Percentiles rank a stretch among this genome's conserved stretches.
Evolutionary conservation across 1,140 invertebrate genomes (phyloP).

Genomic region (Babylonia areolata): DNA sequence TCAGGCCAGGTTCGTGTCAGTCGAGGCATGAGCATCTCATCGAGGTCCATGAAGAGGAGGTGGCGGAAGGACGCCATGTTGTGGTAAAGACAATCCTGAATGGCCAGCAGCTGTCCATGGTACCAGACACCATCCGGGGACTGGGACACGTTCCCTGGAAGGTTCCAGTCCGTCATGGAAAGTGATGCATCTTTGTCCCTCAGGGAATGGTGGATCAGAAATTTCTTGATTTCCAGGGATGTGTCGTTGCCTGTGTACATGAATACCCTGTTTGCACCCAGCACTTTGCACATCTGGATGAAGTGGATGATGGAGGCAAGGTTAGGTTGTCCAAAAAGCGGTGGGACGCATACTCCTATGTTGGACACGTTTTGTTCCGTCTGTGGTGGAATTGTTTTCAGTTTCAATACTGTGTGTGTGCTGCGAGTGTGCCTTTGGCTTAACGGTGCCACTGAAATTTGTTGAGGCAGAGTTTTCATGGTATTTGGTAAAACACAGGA

Average conservation of each 20-base stretch:
- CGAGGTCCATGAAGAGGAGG: constrained; percentile 72
- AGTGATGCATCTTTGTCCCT: constrained; percentile 47
- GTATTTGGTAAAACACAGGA: constrained; percentile 60
- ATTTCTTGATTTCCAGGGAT: constrained; percentile 53
- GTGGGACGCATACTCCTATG: constrained; percentile 80
- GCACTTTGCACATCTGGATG: constrained; percentile 69
- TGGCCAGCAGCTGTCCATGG: constrained; percentile 70
- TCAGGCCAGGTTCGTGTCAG: constrained; percentile 49
- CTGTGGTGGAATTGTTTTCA: constrained; percentile 25
- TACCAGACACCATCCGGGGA: constrained; percentile 66
- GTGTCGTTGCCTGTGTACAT: constrained; percentile 65
- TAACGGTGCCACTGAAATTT: constrained; percentile 23
- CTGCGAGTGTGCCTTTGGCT: constrained; percentile 9
- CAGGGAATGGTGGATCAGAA: constrained; percentile 63
- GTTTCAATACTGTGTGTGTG: constrained; percentile 17
- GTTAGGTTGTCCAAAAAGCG: constrained; percentile 69
- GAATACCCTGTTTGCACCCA: constrained; percentile 67
- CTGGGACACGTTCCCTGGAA: constrained; percentile 54
- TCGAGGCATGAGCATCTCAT: constrained; percentile 73
- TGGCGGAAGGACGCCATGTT: constrained; percentile 67
- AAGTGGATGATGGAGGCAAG: constrained; percentile 69
- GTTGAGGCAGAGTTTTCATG: constrained; percentile 17
- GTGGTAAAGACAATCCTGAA: constrained; percentile 74
- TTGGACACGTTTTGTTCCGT: background rate
- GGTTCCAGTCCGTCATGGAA: constrained; percentile 58